These are phyloP conservation scores for Microchirus variegatus DNA, from an alignment of 2,797 vertebrate species.

Conservation along the genomic window DNA sequence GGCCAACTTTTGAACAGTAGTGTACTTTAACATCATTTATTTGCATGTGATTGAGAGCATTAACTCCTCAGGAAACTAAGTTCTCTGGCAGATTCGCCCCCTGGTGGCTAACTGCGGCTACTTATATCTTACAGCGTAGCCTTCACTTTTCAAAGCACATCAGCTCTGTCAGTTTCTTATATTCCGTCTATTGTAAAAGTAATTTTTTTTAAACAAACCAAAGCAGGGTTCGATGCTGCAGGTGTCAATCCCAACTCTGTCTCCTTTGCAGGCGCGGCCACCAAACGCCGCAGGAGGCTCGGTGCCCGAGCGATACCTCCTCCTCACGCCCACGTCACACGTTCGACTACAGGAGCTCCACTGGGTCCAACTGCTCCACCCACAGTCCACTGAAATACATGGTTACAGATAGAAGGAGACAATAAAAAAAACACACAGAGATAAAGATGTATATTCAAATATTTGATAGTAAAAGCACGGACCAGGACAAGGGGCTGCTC, in stretches of 20 bases:
- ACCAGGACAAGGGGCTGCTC: constrained; percentile 84
- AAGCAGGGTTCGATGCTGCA: constrained; percentile 87
- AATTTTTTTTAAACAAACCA: constrained; percentile 74
- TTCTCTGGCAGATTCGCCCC: no score
- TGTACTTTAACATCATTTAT: no score
- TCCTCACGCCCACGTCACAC: constrained; percentile 86
- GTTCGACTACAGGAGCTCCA: constrained; percentile 89
- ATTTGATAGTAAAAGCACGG: constrained; percentile 14
- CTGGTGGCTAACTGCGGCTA: no score
- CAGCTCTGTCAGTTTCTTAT: no score
- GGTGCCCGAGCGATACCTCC: constrained; percentile 82
- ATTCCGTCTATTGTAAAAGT: no score
- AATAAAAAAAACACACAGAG: not conserved
- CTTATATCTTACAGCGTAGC: no score
- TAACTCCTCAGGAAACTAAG: no score
- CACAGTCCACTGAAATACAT: constrained; percentile 84
- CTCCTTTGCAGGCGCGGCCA: constrained; percentile 81
- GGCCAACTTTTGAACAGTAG: no score
- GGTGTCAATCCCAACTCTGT: constrained; percentile 82
- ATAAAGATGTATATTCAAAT: not conserved
- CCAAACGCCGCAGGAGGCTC: constrained; percentile 77
- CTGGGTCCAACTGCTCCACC: constrained; percentile 88
- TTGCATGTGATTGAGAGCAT: no score
- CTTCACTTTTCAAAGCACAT: no score
- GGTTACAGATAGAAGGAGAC: not conserved